phyloP scores from a whole-genome alignment of 2,888 invertebrate genomes.

The Megastigmus dorsalis region DNA sequence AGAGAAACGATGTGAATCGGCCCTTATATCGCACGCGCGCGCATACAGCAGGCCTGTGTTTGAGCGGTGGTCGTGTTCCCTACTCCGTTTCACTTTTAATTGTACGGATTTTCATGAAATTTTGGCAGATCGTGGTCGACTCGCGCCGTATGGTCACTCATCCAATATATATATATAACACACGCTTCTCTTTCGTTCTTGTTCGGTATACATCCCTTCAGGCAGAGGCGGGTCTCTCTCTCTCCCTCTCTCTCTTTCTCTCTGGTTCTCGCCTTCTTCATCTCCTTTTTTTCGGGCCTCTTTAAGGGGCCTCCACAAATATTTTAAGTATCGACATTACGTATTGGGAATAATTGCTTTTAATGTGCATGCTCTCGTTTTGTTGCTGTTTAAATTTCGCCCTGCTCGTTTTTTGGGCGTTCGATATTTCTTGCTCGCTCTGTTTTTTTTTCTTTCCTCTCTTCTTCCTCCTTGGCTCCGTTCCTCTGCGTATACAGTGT shows the following conservation, averaged over 20 bases:
- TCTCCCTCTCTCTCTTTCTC: neutral
- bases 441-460: no score
- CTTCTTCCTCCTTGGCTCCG: no score
- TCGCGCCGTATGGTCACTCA: no score
- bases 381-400: no score
- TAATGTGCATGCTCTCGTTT: no score
- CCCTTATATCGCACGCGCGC: no score
- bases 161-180: no score
- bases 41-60: neutral
- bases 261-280: neutral
- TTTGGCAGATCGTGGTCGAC: slow-evolving; percentile 43
- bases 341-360: neutral
- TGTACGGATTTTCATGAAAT: slow-evolving; percentile 46
- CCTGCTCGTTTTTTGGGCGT: no score
- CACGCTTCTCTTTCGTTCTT: neutral
- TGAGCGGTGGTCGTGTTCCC: no score
- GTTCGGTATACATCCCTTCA: neutral
- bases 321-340: neutral
- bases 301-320: slow-evolving; percentile 9
- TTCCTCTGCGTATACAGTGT: no score
- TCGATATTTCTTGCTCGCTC: no score
- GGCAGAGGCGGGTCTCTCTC: slow-evolving; percentile 3
- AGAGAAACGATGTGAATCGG: no score
- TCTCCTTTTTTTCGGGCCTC: neutral
- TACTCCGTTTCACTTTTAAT: slow-evolving; percentile 47